Conservation (phyloP, 2,888 invertebrate species). For the Monopis laevigella region DNA sequence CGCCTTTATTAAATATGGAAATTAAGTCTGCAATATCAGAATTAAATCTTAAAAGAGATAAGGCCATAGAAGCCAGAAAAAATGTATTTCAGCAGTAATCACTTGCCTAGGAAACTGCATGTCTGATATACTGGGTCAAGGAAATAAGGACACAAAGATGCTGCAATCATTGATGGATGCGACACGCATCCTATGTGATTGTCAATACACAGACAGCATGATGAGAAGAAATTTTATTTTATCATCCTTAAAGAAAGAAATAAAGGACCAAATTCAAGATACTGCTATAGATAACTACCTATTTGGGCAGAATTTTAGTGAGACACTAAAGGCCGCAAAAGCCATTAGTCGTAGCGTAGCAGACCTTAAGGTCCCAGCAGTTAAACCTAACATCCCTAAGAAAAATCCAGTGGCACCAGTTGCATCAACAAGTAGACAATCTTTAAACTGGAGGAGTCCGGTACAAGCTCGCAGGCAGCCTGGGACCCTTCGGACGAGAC, state of each 20-base stretch:
- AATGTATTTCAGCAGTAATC: background rate
- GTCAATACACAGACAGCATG: background rate
- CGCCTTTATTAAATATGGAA: background rate
- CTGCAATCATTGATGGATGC: background rate
- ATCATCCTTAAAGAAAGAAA: background rate
- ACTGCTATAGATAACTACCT: background rate
- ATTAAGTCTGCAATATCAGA: background rate
- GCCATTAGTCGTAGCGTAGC: background rate
- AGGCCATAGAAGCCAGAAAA: background rate
- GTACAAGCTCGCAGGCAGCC: background rate
- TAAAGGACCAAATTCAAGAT: background rate
- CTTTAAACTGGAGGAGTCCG: background rate
- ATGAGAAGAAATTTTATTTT: background rate
- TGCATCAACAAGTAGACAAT: background rate
- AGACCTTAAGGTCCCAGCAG: too few relatives aligned
- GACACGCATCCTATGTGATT: background rate
- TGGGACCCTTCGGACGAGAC: background rate
- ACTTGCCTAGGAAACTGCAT: background rate
- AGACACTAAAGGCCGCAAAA: background rate
- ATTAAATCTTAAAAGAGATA: background rate
- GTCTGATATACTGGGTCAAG: background rate
- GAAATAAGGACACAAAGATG: background rate
- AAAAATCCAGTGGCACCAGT: background rate
- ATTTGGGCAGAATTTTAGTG: background rate
- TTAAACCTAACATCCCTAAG: conserved; percentile 7